Evolutionary conservation across 2,113 vertebrate species (phyloP).

Genomic region (Notothenia coriiceps): DNA sequence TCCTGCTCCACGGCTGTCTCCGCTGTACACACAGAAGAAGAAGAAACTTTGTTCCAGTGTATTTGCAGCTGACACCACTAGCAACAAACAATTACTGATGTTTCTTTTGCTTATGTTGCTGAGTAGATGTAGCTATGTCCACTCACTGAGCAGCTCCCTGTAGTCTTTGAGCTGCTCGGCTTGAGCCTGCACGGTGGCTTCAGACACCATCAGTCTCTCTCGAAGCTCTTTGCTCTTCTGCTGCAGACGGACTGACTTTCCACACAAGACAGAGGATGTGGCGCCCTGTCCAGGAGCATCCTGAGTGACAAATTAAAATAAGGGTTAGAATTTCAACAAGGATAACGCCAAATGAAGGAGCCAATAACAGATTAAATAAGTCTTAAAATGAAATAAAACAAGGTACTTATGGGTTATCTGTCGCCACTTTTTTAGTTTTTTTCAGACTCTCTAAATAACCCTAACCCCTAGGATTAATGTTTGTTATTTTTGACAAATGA

Average conservation of each 20-base stretch:
- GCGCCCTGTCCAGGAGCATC: constrained; percentile 22
- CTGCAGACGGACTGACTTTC: constrained; percentile 79
- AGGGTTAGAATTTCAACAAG: too few relatives aligned
- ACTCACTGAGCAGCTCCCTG: constrained; percentile 88
- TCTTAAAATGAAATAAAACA: too few relatives aligned
- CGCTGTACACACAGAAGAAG: constrained; percentile 74
- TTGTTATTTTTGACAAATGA: too few relatives aligned
- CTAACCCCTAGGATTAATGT: too few relatives aligned
- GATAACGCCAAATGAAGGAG: too few relatives aligned
- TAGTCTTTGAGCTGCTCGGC: constrained; percentile 91
- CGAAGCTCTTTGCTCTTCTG: constrained; percentile 88
- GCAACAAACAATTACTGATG: neutral
- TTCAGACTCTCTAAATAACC: too few relatives aligned
- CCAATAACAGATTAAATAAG: too few relatives aligned
- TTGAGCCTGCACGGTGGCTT: constrained; percentile 90
- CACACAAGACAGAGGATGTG: neutral
- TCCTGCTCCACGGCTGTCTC: constrained; percentile 86
- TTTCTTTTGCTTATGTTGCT: neutral
- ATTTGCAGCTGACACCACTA: neutral
- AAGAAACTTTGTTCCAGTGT: neutral
- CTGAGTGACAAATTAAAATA: constrained; percentile 11
- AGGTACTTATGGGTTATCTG: too few relatives aligned
- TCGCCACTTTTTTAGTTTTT: too few relatives aligned
- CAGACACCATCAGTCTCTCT: constrained; percentile 89
- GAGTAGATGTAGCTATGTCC: neutral